Conservation (phyloP, 2,888 invertebrate species). For the Acronicta psi region DNA sequence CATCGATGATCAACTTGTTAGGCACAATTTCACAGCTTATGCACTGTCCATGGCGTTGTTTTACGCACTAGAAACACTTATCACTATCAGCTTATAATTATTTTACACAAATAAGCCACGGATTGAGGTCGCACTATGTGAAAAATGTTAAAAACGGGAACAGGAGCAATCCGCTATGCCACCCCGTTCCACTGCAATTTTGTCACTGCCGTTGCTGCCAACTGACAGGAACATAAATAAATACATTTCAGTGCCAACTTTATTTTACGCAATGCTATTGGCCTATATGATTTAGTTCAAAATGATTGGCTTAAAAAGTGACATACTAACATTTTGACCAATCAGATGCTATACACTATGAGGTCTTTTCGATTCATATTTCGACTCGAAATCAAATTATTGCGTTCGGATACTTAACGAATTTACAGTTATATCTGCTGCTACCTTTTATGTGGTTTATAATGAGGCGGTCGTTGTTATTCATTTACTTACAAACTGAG, state of each 20-base stretch:
- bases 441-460: no score
- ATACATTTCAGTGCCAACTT: slow-evolving; percentile 62
- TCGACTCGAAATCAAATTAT: not conserved
- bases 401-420: slow-evolving; percentile 6
- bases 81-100: slow-evolving; percentile 59
- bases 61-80: slow-evolving; percentile 58
- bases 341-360: slow-evolving; percentile 13
- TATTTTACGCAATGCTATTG: slow-evolving; percentile 36
- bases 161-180: slow-evolving; percentile 69
- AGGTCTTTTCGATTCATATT: no score
- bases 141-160: slow-evolving; percentile 69
- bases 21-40: slow-evolving; percentile 68
- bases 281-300: not conserved
- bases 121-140: slow-evolving; percentile 72
- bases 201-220: slow-evolving; percentile 71
- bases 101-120: slow-evolving; percentile 76
- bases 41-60: slow-evolving; percentile 44
- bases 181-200: slow-evolving; percentile 67
- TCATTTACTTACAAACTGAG: no score
- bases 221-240: slow-evolving; percentile 75
- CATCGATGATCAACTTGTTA: slow-evolving; percentile 70
- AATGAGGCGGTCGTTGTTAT: no score
- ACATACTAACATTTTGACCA: slow-evolving; percentile 16
- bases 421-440: no score
- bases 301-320: slow-evolving; percentile 31